Percentiles rank a stretch among this genome's conserved stretches.
Evolutionary conservation across 2,888 invertebrate genomes (phyloP).

Genomic region (Pyrrhia umbra): DNA sequence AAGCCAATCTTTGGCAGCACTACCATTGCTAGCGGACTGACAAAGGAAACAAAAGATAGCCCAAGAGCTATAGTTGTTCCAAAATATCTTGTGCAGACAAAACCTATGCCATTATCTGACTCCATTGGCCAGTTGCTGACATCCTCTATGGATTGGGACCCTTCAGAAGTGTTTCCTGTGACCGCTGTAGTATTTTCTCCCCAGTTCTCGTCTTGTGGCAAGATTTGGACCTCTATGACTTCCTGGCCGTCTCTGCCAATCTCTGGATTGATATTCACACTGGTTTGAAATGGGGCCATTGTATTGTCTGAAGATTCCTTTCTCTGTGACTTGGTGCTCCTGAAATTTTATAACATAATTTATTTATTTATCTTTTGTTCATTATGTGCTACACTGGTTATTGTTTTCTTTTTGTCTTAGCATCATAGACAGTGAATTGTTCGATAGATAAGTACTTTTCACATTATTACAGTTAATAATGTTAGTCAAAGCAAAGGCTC

Average conservation of each 20-base stretch:
- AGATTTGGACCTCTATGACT: conserved; percentile 98
- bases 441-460: too few species aligned
- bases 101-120: conserved; percentile 92
- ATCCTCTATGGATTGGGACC: conserved; percentile 98
- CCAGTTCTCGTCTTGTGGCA: conserved; percentile 99
- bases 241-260: conserved; percentile 95
- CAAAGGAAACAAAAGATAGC: conserved; percentile 95
- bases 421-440: too few species aligned
- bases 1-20: conserved; percentile 97
- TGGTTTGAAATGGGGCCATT: conserved; percentile 97
- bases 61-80: conserved; percentile 95
- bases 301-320: conserved; percentile 91
- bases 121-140: conserved; percentile 96
- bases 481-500: too few species aligned
- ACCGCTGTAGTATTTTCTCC: conserved; percentile 99
- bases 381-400: too few species aligned
- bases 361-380: not conserved
- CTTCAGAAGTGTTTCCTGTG: conserved; percentile 98
- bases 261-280: conserved; percentile 95
- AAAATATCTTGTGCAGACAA: conserved; percentile 95
- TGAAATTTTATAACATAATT: conserved; percentile 69
- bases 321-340: conserved; percentile 92
- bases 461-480: too few species aligned
- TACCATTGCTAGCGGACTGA: conserved; percentile 98
- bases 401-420: too few species aligned